Conservation (phyloP, 2,888 invertebrate genomes). For the Coecobrya sp. region DNA sequence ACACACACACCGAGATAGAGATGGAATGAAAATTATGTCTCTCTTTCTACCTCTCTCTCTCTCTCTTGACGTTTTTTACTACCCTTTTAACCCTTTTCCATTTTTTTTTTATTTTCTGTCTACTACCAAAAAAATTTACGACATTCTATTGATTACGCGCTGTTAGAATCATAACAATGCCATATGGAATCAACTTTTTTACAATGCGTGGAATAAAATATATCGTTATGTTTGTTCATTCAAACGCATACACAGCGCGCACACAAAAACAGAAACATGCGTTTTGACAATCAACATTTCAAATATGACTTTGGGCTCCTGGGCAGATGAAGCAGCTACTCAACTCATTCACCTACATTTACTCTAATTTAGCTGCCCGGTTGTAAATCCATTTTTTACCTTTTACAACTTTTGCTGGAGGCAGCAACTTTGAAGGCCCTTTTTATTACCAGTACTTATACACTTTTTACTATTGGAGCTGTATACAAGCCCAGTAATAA, state of each 20-base stretch:
- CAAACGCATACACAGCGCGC: background rate
- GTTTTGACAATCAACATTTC: constrained; percentile 6
- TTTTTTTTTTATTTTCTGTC: constrained; percentile 29
- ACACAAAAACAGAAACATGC: constrained; percentile 10
- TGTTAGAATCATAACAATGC: constrained; percentile 9
- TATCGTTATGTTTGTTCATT: constrained; percentile 16
- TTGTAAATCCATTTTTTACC: constrained; percentile 57
- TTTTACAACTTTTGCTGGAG: constrained; percentile 56
- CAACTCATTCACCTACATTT: constrained; percentile 45
- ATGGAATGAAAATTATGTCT: constrained; percentile 44
- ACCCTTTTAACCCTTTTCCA: constrained; percentile 57
- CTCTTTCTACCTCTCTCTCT: constrained; percentile 35
- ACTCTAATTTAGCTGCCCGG: background rate
- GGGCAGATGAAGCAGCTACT: background rate
- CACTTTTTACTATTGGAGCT: background rate
- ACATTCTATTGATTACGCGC: constrained; percentile 62
- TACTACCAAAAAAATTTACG: constrained; percentile 48
- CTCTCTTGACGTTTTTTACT: background rate
- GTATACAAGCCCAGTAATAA: too few relatives aligned
- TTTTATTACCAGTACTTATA: constrained; percentile 33
- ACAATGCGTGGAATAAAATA: background rate
- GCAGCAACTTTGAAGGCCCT: constrained; percentile 17
- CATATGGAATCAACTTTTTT: constrained; percentile 51
- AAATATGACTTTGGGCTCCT: background rate
- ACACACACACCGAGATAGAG: background rate